Conservation (phyloP, 2,888 invertebrate genomes). For the Venusia cambrica region DNA sequence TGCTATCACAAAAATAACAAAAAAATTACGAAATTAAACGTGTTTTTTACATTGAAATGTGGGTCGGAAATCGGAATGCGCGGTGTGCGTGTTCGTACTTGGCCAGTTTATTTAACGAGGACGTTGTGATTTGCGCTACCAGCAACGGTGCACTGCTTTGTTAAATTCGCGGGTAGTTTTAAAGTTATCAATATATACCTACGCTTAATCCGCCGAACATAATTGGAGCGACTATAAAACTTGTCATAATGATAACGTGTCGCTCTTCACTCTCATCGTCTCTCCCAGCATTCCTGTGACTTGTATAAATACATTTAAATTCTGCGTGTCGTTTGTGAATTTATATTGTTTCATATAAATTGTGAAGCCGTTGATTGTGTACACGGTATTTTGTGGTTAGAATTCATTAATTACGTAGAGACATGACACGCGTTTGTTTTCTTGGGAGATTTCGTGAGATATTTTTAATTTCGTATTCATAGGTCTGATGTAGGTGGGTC, state of each 20-base stretch:
- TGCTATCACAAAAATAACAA: no score
- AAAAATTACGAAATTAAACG: no score
- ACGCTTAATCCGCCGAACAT: conserved; percentile 6
- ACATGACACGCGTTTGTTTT: conserved; percentile 11
- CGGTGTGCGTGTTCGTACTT: no score
- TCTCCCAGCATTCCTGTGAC: conserved; percentile 1
- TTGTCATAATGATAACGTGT: conserved; percentile 17
- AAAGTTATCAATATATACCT: not conserved
- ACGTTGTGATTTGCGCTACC: no score
- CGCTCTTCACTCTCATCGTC: conserved; percentile 6
- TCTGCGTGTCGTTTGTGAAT: conserved; percentile 9
- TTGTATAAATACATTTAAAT: conserved; percentile 8
- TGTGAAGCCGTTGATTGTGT: not conserved
- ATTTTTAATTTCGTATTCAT: conserved; percentile 13
- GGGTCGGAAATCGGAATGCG: no score
- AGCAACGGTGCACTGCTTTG: no score
- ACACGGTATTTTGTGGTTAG: conserved; percentile 7
- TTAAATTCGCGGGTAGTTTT: conserved; percentile 13
- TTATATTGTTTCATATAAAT: conserved; percentile 12
- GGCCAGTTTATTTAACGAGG: no score
- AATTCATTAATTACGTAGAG: conserved; percentile 9
- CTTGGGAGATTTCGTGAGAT: conserved; percentile 7
- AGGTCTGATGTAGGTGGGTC: conserved; percentile 8
- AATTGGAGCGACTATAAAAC: conserved; percentile 15
- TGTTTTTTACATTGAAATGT: no score